phyloP scores from a whole-genome alignment of 2,797 vertebrate genomes.

The Heteromormyrus szaboi region DNA sequence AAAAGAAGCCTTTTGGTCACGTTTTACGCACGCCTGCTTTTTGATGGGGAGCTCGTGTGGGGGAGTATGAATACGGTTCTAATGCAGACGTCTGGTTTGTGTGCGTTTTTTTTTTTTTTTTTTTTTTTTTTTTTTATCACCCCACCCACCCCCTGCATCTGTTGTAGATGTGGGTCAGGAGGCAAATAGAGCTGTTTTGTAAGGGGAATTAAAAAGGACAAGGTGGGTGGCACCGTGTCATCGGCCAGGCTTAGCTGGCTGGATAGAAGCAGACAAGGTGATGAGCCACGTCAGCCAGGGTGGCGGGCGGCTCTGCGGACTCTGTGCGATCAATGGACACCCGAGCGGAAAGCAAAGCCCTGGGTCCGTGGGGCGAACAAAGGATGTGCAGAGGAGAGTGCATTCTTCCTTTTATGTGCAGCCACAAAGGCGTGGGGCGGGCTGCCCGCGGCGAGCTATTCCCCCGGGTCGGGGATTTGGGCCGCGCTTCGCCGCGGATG shows the following conservation, averaged over 20 bases:
- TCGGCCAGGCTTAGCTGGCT: neutral
- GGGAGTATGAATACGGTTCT: neutral
- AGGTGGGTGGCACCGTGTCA: neutral
- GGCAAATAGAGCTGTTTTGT: neutral
- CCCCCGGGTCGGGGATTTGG: conserved; percentile 36
- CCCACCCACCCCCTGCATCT: neutral
- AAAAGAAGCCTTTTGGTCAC: neutral
- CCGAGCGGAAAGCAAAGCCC: conserved; percentile 43
- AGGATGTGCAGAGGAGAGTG: conserved; percentile 64
- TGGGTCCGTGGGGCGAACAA: conserved; percentile 56
- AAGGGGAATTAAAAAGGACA: neutral
- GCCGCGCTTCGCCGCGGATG: neutral
- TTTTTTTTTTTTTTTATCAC: accelerated
- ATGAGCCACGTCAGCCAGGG: conserved; percentile 24
- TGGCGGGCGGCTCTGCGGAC: conserved; percentile 14
- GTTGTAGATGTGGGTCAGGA: neutral
- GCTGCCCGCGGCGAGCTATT: conserved; percentile 29
- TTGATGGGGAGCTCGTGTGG: neutral
- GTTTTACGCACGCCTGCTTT: neutral
- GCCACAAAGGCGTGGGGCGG: conserved; percentile 52
- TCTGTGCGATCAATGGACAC: conserved; percentile 45
- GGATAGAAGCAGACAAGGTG: neutral
- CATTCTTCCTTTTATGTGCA: conserved; percentile 57
- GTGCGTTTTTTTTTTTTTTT: neutral
- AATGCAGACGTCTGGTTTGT: neutral